These are phyloP conservation scores for Bombus turneri DNA, from an alignment of 1,140 invertebrate genomes.

Conservation along the genomic window DNA sequence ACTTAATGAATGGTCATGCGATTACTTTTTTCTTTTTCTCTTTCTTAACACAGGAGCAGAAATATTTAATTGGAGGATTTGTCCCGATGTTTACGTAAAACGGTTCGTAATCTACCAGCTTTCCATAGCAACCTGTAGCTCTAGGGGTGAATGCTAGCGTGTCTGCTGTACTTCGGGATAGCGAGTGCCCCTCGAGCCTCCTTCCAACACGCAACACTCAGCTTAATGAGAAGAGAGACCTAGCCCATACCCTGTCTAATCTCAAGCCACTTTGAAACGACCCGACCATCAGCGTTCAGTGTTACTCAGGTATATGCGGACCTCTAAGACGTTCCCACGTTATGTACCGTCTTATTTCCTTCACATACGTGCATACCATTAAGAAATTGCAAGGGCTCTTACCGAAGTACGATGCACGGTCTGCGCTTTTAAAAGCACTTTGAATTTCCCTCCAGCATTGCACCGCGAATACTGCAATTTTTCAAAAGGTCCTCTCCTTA, in stretches of 20 bases:
- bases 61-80: conserved; percentile 63
- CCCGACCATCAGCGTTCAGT: conserved; percentile 58
- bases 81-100: conserved; percentile 71
- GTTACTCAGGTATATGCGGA: conserved; percentile 41
- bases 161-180: conserved; percentile 75
- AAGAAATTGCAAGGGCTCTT: conserved; percentile 43
- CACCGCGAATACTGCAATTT: conserved; percentile 6
- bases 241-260: conserved; percentile 66
- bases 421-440: conserved; percentile 30
- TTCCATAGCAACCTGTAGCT: conserved; percentile 79
- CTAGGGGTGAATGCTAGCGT: conserved; percentile 71
- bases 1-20: not conserved
- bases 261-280: conserved; percentile 69
- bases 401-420: conserved; percentile 10
- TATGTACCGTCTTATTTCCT: conserved; percentile 44
- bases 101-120: conserved; percentile 77
- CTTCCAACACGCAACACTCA: conserved; percentile 80
- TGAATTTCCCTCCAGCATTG: conserved; percentile 7
- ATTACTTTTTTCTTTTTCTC: not conserved
- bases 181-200: conserved; percentile 78
- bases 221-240: conserved; percentile 80
- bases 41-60: not conserved
- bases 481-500: not conserved
- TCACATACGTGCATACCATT: conserved; percentile 42
- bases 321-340: conserved; percentile 44